phyloP scores from a whole-genome alignment of 2,113 vertebrate genomes.

The Scomber scombrus region DNA sequence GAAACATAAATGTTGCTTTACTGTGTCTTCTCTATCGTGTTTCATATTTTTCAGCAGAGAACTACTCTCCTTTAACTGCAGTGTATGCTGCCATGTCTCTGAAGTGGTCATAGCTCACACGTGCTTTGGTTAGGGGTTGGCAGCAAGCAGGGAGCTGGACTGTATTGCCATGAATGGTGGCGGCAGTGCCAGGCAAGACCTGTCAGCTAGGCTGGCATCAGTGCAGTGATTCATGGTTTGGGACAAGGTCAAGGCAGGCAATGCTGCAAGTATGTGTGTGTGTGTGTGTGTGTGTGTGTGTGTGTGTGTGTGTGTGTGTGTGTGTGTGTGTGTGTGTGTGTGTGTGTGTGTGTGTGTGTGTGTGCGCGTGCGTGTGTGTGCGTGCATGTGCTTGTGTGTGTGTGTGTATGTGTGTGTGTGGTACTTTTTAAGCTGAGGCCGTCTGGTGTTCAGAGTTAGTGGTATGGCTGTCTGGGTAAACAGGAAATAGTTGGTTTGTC shows the following conservation, averaged over 20 bases:
- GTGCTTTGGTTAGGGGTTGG: conserved; percentile 71
- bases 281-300: conserved; percentile 53
- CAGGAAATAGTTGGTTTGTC: conserved; percentile 80
- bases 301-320: too few species aligned
- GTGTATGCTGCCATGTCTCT: conserved; percentile 55
- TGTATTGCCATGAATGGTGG: conserved; percentile 71
- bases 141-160: conserved; percentile 59
- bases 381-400: too few species aligned
- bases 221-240: conserved; percentile 72
- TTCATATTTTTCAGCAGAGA: conserved; percentile 52
- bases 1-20: conserved; percentile 54
- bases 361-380: too few species aligned
- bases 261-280: conserved; percentile 37
- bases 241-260: conserved; percentile 66
- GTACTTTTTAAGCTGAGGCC: conserved; percentile 63
- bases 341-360: too few species aligned
- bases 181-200: conserved; percentile 74
- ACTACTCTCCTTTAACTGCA: conserved; percentile 20
- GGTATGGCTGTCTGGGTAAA: conserved; percentile 80
- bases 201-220: conserved; percentile 74
- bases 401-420: too few species aligned
- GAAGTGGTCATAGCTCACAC: conserved; percentile 73
- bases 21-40: conserved; percentile 33
- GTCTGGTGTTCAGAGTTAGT: conserved; percentile 70
- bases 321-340: too few species aligned